Evolutionary conservation across 2,888 invertebrate species (phyloP), one percentile per base, ranked within the genome.

Genomic region (Trichogramma dendrolimi): DNA sequence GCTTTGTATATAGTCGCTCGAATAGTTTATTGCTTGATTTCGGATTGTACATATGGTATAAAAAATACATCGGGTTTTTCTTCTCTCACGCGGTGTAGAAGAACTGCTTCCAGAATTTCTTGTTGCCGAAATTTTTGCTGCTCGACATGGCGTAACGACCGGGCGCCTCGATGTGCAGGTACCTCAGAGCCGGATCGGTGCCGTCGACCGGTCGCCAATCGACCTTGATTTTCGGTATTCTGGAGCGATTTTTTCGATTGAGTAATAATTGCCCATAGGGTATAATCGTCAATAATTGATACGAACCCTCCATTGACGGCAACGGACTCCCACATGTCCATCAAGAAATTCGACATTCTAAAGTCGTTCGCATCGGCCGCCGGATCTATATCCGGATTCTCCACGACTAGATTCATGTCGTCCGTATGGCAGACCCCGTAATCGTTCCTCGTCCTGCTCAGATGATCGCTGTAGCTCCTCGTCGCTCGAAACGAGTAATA

Each of bases 391-490:
- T 58, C 38, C 8, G 58, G 58, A 11, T 58, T 58, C 43, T 58
- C 58, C 6, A 58, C 50, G 1, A 58, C 58, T 43, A 50, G 50
- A 7, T 50, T 50, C 50, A 43, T 50, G 39, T 58, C 58, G 11
- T 58, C 58, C 6, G 50, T 50, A 14, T 58, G 58, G 10, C 58
- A 58, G 10, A 58, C 58, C 5, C 59, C 59, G 48, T 53, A 59
- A 52, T 59, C 47, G 10, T 39, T 53, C 2, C 10, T 2, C 5
- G 52, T 59, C 39, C 52, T 52, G 41, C 59, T 59, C 6, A 59
- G 52, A 8, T 40, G n/a, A 14, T 53, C 48, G 42, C 59, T 59
- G 46, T 46, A 52, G 38, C 59, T 59, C 42, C n/a, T n/a, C 14
- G 53, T 40, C 38, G 27, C 59, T 4, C 53, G 11, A 39, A 40